Conservation (phyloP, 2,797 vertebrate genomes). For the Rhinoraja longicauda region DNA sequence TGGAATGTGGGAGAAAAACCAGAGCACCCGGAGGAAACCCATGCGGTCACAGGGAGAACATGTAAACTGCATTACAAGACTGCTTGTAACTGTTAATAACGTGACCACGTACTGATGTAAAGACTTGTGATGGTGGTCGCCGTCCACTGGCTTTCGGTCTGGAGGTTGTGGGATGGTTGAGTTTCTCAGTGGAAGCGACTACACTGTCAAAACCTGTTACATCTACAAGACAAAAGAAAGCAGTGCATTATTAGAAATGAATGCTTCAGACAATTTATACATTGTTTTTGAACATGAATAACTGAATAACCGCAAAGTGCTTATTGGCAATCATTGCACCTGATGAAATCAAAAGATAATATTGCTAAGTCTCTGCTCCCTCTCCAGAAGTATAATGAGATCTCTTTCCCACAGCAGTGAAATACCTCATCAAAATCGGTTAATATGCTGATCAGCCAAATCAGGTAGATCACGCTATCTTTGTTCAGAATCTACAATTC, state of each 20-base stretch:
- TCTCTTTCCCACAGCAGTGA: not conserved
- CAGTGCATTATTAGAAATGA: not conserved
- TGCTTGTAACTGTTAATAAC: not conserved
- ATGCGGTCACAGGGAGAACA: too few species aligned
- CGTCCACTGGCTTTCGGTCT: conserved; percentile 87
- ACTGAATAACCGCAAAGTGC: not conserved
- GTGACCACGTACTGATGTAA: conserved; percentile 74
- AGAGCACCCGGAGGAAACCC: too few species aligned
- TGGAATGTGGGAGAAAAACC: too few species aligned
- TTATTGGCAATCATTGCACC: not conserved
- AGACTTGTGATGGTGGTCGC: conserved; percentile 86
- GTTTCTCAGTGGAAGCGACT: conserved; percentile 80
- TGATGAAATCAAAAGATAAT: not conserved
- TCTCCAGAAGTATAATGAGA: not conserved
- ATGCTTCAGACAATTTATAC: not conserved
- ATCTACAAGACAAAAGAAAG: conserved; percentile 62
- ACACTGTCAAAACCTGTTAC: conserved; percentile 87
- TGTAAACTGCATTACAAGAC: not conserved
- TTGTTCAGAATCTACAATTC: not conserved
- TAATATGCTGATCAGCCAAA: not conserved
- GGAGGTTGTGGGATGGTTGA: conserved; percentile 86
- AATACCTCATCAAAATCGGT: not conserved
- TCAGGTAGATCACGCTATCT: not conserved
- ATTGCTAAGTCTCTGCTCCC: not conserved
- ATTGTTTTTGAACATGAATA: not conserved